These are phyloP conservation scores for Lithophane semibrunnea DNA, from an alignment of 2,888 invertebrate species.

Conservation along the genomic window DNA sequence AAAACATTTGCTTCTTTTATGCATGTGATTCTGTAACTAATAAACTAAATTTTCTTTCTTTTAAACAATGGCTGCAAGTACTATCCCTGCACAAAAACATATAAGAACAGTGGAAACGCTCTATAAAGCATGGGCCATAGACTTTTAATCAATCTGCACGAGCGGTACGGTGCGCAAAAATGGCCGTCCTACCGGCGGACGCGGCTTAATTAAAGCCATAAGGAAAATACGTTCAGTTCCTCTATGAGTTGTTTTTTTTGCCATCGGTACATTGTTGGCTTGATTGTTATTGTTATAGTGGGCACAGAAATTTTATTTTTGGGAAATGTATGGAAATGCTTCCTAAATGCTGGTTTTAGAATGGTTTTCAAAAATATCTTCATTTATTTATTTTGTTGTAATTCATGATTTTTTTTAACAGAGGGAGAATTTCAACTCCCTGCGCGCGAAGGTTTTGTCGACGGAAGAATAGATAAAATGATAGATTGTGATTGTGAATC, in stretches of 20 bases:
- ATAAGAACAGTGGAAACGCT: slow-evolving; percentile 74
- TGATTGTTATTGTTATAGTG: slow-evolving; percentile 68
- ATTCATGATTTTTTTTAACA: no score
- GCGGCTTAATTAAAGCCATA: slow-evolving; percentile 90
- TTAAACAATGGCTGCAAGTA: neutral
- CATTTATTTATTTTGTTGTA: no score
- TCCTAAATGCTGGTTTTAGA: neutral
- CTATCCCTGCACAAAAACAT: slow-evolving; percentile 34
- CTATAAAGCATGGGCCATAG: slow-evolving; percentile 90
- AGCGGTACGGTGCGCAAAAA: slow-evolving; percentile 89
- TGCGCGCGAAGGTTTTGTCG: no score
- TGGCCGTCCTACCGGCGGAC: slow-evolving; percentile 80
- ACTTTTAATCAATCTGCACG: slow-evolving; percentile 91
- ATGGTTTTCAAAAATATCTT: no score
- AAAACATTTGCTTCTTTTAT: neutral
- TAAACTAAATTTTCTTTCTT: no score
- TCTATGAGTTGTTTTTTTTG: slow-evolving; percentile 79
- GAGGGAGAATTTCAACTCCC: no score
- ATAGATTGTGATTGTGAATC: no score
- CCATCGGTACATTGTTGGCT: slow-evolving; percentile 66
- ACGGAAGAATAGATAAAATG: no score
- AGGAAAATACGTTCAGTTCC: slow-evolving; percentile 87
- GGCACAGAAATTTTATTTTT: slow-evolving; percentile 25
- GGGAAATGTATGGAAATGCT: neutral
- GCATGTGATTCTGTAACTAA: no score